Evolutionary conservation across 2,113 vertebrate genomes (phyloP).

Genomic region (Cyanoramphus novaezelandiae): DNA sequence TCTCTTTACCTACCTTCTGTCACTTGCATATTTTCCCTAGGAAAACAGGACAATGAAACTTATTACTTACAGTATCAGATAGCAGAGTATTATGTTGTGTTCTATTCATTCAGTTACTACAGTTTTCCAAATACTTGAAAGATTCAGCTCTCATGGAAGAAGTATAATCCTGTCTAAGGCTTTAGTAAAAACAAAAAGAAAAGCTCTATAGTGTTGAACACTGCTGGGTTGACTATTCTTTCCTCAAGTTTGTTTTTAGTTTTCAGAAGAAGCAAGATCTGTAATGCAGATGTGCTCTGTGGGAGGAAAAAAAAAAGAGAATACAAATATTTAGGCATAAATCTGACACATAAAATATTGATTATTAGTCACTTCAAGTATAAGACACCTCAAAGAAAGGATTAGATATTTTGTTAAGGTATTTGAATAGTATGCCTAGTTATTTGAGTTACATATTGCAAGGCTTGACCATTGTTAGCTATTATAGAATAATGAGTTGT

Average conservation of each 20-base stretch:
- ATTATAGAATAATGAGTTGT: background rate
- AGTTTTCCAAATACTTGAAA: background rate
- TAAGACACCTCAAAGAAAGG: background rate
- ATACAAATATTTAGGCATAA: background rate
- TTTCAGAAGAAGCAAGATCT: background rate
- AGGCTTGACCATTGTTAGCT: background rate
- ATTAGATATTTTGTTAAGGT: background rate
- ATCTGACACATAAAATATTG: background rate
- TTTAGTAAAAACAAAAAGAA: background rate
- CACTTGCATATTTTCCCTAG: background rate
- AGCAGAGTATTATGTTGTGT: background rate
- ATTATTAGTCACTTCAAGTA: background rate
- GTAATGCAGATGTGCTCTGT: background rate
- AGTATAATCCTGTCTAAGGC: background rate
- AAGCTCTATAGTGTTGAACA: background rate
- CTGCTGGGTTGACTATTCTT: background rate
- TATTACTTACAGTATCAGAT: background rate
- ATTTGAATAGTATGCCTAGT: background rate
- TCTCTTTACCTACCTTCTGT: background rate
- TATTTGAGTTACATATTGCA: background rate
- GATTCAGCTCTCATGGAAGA: background rate
- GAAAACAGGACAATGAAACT: background rate
- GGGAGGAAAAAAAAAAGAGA: accelerated
- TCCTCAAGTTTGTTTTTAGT: background rate
- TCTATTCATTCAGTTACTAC: background rate